Base-by-base conservation (phyloP, 2,888 invertebrate genomes). In the Polyploca ridens region DNA sequence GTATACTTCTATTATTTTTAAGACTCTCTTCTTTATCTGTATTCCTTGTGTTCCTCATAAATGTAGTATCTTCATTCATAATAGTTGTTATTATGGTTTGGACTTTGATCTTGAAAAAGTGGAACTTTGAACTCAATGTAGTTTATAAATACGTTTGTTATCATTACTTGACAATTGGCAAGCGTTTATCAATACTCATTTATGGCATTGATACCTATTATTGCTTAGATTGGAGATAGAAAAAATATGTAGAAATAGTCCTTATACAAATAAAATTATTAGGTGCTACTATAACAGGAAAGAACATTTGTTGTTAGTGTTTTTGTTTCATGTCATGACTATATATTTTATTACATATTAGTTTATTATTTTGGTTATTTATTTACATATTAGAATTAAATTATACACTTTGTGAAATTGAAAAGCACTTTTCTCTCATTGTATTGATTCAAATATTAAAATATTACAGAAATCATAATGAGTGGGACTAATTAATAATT, bases 51-150 rank as follows among this genome's bases (percentile, higher is more conserved):
- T 19, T 10, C 19, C 10, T 19, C 19, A 8, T 1, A 61, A 16
- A 35, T 19, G 19, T 41, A 19, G 10, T 13, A 61, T 16, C 41
- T 19, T 61, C 8, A 16, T 16, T 38, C 19, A 13, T 19, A 41
- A 19, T 41, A 41, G 13, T 11, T 44, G 19, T 10, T 19, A 5
- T 6, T 27, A 27, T n/a, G 41, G 27, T 41, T 41, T 61, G 61
- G 61, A 61, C 61, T 61, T 61, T 61, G 61, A 41, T 44, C 61
- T 67, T 72, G 63, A 67, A 69, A 66, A 41, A 65, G 72, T 71
- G 88, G 89, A 87, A 90, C 90, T 90, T 89, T 89, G 89, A 65
- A 81, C 88, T 78, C 14, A 58, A 10, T 14, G 58, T 35, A 54
- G 16, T 54, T n/a, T 35, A 58, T 33, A 58, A n/a, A 8, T 49